Evolutionary conservation across 2,113 vertebrate species (phyloP).

Genomic region (Cavia aperea): DNA sequence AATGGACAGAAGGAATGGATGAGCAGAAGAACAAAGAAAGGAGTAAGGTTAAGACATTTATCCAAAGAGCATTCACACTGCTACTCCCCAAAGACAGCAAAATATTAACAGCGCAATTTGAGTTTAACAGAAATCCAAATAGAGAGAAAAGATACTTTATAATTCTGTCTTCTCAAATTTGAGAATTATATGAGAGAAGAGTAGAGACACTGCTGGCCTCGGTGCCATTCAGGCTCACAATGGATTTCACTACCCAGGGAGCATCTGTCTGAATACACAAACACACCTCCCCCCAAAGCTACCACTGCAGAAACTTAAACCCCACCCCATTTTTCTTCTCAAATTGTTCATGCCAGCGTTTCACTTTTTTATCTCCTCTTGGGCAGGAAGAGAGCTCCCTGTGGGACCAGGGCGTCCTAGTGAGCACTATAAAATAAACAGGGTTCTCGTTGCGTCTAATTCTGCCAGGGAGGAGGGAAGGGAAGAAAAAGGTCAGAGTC

Average conservation of each 20-base stretch:
- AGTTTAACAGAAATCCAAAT: background rate
- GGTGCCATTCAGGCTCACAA: background rate
- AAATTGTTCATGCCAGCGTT: slow-evolving; percentile 25
- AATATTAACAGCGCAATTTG: background rate
- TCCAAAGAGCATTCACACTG: background rate
- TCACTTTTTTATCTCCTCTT: slow-evolving; percentile 26
- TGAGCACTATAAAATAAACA: slow-evolving; percentile 47
- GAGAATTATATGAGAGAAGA: background rate
- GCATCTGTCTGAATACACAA: background rate
- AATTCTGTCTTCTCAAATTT: background rate
- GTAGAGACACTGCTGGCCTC: background rate
- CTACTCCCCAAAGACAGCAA: background rate
- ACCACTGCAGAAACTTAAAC: background rate
- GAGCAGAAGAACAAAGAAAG: background rate
- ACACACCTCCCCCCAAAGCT: background rate
- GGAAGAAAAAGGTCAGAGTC: background rate
- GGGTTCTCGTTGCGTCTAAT: slow-evolving; percentile 49
- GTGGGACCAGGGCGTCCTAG: slow-evolving; percentile 13
- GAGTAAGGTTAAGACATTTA: background rate
- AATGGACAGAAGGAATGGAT: background rate
- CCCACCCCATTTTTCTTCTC: background rate
- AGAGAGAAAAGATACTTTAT: slow-evolving; percentile 6
- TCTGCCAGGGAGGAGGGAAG: background rate
- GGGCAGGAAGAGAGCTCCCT: slow-evolving; percentile 1
- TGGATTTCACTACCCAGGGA: background rate